A percentile compares a stretch with the other conserved stretches of the same genome.
Evolutionary conservation across 2,797 vertebrate species (phyloP).

Genomic region (Buceros bicornis): DNA sequence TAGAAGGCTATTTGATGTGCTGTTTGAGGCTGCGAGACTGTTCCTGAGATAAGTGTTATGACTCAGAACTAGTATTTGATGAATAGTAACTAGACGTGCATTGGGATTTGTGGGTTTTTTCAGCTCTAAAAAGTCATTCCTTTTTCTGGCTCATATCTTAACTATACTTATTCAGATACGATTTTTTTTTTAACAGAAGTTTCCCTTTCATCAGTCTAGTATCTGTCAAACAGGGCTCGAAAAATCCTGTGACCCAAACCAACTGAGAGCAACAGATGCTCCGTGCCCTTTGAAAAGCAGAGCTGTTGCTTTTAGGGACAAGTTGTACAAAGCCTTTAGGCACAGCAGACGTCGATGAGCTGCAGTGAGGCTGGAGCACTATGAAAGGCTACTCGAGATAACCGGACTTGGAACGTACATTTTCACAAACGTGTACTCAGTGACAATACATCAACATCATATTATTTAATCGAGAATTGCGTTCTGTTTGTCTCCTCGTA

Average conservation of each 20-base stretch:
- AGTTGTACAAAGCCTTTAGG: neutral
- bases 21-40: neutral
- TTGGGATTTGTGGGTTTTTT: neutral
- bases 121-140: neutral
- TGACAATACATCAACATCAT: neutral
- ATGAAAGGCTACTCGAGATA: neutral
- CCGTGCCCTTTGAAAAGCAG: neutral
- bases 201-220: neutral
- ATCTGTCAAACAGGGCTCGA: neutral
- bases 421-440: neutral
- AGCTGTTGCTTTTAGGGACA: neutral
- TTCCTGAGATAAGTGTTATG: neutral
- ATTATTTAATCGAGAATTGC: neutral
- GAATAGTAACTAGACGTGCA: neutral
- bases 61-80: neutral
- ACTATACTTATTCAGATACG: neutral
- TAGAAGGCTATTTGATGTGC: neutral
- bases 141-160: neutral
- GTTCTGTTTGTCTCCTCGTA: neutral
- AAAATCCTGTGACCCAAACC: neutral
- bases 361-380: fast-evolving
- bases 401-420: neutral
- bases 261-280: neutral
- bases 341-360: neutral
- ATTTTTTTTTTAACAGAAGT: neutral